These are phyloP conservation scores for Erebia epiphron DNA, from an alignment of 2,888 invertebrate species.

Conservation along the genomic window DNA sequence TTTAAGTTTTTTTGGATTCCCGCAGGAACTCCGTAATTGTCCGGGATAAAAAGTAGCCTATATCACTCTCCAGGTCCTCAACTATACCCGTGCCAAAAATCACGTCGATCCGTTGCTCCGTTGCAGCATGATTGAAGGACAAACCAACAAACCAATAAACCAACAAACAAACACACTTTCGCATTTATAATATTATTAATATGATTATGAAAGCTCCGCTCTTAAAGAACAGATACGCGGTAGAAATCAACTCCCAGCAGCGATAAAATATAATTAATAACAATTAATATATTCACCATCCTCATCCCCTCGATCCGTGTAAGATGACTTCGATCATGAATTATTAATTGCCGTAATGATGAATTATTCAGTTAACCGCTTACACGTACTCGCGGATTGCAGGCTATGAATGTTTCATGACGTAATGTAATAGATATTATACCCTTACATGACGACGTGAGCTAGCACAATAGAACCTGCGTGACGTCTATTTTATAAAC, in stretches of 20 bases:
- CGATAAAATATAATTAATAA: slow-evolving; percentile 6
- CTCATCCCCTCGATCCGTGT: slow-evolving; percentile 15
- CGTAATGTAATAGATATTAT: not conserved
- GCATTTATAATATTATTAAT: too few relatives aligned
- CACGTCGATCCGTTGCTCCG: too few relatives aligned
- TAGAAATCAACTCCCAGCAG: not conserved
- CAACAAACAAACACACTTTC: too few relatives aligned
- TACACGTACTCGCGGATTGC: slow-evolving; percentile 9
- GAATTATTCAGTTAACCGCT: slow-evolving; percentile 33
- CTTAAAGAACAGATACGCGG: not conserved
- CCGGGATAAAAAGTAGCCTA: too few relatives aligned
- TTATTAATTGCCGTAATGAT: slow-evolving; percentile 31
- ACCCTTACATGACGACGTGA: not conserved
- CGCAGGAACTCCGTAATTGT: too few relatives aligned
- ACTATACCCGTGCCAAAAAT: too few relatives aligned
- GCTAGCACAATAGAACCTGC: not conserved
- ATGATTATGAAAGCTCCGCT: too few relatives aligned
- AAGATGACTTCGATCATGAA: slow-evolving; percentile 30
- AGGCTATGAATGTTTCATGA: slow-evolving; percentile 23
- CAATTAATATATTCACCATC: slow-evolving; percentile 18
- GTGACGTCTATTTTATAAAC: too few relatives aligned
- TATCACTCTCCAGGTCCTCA: too few relatives aligned
- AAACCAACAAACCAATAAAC: too few relatives aligned
- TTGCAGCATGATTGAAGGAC: too few relatives aligned
- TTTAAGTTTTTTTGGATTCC: too few relatives aligned